Evolutionary conservation across 2,113 vertebrate genomes (phyloP).

Genomic region (Hucho hucho): DNA sequence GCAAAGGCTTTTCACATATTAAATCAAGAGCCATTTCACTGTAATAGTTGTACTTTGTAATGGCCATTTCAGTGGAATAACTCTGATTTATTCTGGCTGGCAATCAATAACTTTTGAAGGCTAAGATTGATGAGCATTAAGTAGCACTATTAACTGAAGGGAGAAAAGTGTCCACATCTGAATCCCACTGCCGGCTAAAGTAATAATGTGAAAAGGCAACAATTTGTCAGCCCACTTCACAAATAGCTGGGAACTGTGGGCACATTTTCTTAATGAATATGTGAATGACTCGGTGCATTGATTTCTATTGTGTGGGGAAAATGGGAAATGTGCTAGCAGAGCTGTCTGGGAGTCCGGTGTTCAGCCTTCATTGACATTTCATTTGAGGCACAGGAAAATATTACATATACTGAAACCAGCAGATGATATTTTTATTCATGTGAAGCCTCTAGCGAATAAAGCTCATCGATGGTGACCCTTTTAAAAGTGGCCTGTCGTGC

Average conservation of each 20-base stretch:
- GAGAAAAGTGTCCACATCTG: constrained; percentile 60
- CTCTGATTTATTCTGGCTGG: constrained; percentile 73
- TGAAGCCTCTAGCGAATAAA: constrained; percentile 66
- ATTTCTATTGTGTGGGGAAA: constrained; percentile 73
- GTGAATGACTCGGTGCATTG: constrained; percentile 74
- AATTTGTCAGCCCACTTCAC: constrained; percentile 71
- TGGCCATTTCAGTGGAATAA: constrained; percentile 68
- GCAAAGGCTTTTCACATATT: constrained; percentile 43
- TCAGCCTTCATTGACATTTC: constrained; percentile 67
- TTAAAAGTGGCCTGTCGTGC: constrained; percentile 71
- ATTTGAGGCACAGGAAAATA: constrained; percentile 58
- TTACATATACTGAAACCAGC: constrained; percentile 69
- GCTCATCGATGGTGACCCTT: constrained; percentile 67
- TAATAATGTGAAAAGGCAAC: constrained; percentile 65
- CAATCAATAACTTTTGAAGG: constrained; percentile 75
- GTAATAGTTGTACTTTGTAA: constrained; percentile 71
- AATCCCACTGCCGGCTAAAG: constrained; percentile 55
- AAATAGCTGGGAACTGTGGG: constrained; percentile 63
- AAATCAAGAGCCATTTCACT: constrained; percentile 66
- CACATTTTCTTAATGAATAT: constrained; percentile 76
- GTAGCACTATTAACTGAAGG: constrained; percentile 69
- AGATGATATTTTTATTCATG: constrained; percentile 53
- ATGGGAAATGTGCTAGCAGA: constrained; percentile 56
- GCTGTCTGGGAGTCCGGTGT: constrained; percentile 41
- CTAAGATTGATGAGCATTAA: constrained; percentile 73